phyloP scores from a whole-genome alignment of 2,797 vertebrate species.

The Hirundo rustica region DNA sequence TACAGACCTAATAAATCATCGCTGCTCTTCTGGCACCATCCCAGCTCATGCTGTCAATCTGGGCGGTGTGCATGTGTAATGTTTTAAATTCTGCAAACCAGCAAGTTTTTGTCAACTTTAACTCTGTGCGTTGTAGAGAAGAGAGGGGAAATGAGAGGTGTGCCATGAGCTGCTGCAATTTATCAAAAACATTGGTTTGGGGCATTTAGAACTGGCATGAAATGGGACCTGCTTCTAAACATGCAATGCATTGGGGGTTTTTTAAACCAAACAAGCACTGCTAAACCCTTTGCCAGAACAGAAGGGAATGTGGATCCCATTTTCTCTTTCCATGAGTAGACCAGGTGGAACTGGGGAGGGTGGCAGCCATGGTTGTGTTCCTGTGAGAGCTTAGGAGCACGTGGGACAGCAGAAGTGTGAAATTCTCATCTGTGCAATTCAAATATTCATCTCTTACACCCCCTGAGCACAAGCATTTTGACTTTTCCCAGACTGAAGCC shows the following conservation, averaged over 20 bases:
- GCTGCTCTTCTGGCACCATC: conserved; percentile 22
- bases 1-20: conserved; percentile 53
- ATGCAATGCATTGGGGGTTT: background rate
- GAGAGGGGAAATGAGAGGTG: background rate
- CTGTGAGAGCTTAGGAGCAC: background rate
- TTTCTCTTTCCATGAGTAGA: background rate
- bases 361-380: background rate
- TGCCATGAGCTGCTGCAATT: background rate
- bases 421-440: background rate
- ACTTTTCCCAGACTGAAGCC: background rate
- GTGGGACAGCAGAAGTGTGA: background rate
- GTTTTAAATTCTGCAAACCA: conserved; percentile 31
- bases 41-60: conserved; percentile 33
- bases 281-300: background rate
- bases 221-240: background rate
- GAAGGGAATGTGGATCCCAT: background rate
- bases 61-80: background rate
- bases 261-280: background rate
- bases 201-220: background rate
- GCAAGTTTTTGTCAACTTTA: conserved; percentile 16
- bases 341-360: background rate
- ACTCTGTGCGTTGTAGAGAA: background rate
- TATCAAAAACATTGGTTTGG: background rate
- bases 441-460: background rate
- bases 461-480: background rate